A percentile compares a stretch with the other conserved stretches of the same genome.
phyloP scores from a whole-genome alignment of 2,888 invertebrate genomes.

The Caenorhabditis doughertyi region DNA sequence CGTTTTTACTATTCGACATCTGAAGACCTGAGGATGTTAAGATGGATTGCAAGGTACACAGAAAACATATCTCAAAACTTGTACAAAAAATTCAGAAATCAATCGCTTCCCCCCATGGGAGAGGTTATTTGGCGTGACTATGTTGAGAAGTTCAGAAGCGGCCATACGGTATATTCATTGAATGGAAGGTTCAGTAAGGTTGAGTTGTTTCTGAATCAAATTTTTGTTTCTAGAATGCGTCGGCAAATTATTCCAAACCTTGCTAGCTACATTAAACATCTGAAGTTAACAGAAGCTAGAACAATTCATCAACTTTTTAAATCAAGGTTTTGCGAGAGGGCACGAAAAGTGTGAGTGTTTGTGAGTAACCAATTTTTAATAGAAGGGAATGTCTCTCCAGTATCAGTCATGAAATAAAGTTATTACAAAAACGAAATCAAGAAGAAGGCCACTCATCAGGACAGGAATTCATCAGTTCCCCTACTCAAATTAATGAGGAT shows the following conservation, averaged over 20 bases:
- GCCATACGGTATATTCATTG: conserved; percentile 22
- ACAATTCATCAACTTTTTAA: conserved; percentile 1
- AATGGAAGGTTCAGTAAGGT: conserved; percentile 23
- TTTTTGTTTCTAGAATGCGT: conserved; percentile 26
- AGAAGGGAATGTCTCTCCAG: too few species aligned
- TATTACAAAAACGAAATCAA: too few species aligned
- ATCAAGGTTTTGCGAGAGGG: too few species aligned
- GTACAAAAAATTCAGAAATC: background rate
- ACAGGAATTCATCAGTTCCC: too few species aligned
- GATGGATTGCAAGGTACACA: conserved; percentile 27
- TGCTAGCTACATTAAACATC: background rate
- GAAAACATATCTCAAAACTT: background rate
- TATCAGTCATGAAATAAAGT: too few species aligned
- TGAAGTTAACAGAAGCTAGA: background rate
- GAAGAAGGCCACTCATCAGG: too few species aligned
- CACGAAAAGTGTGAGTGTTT: too few species aligned
- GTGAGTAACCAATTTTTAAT: too few species aligned
- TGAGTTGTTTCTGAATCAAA: background rate
- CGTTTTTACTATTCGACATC: background rate
- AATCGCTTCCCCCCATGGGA: too few species aligned
- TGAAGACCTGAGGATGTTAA: conserved; percentile 44
- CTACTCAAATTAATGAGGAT: too few species aligned
- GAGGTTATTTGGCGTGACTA: conserved; percentile 31
- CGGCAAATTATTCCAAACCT: conserved; percentile 34
- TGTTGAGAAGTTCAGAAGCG: background rate